Percentiles rank a stretch among this genome's conserved stretches.
phyloP scores from a whole-genome alignment of 2,888 invertebrate genomes.

The Molorchus minor region DNA sequence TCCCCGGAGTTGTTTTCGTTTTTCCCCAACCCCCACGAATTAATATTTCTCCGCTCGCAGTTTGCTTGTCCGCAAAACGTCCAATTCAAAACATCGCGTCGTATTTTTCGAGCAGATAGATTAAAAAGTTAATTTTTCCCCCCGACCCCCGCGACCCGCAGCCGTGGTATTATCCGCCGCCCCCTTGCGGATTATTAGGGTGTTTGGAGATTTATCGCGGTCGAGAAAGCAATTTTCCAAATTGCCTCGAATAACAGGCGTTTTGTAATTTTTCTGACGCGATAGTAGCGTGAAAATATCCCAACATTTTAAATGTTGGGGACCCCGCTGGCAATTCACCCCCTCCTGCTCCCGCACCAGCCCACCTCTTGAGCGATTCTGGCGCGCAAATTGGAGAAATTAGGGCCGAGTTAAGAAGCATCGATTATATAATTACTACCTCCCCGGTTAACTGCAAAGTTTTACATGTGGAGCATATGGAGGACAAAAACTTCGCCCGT shows the following conservation, averaged over 20 bases:
- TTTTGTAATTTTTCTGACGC: conserved; percentile 7
- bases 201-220: conserved; percentile 14
- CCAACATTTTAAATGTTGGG: neutral
- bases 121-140: conserved; percentile 22
- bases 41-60: neutral
- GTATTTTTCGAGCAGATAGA: conserved; percentile 9
- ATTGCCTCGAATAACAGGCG: conserved; percentile 10
- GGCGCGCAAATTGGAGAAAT: conserved; percentile 17
- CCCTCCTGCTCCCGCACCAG: neutral
- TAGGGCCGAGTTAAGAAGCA: conserved; percentile 12
- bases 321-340: conserved; percentile 1
- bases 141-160: neutral
- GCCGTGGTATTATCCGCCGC: conserved; percentile 7
- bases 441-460: conserved; percentile 16
- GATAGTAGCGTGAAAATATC: conserved; percentile 1
- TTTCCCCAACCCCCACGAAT: neutral
- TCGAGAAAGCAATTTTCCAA: conserved; percentile 10
- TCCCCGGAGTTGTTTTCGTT: neutral
- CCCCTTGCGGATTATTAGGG: conserved; percentile 13
- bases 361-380: conserved; percentile 5
- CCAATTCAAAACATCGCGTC: conserved; percentile 3
- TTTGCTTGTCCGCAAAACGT: neutral
- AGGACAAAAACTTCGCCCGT: conserved; percentile 7
- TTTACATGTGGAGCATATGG: conserved; percentile 14
- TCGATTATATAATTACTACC: conserved; percentile 27